Evolutionary conservation across 2,888 invertebrate genomes (phyloP).

Genomic region (Torymus aiolomorphi): DNA sequence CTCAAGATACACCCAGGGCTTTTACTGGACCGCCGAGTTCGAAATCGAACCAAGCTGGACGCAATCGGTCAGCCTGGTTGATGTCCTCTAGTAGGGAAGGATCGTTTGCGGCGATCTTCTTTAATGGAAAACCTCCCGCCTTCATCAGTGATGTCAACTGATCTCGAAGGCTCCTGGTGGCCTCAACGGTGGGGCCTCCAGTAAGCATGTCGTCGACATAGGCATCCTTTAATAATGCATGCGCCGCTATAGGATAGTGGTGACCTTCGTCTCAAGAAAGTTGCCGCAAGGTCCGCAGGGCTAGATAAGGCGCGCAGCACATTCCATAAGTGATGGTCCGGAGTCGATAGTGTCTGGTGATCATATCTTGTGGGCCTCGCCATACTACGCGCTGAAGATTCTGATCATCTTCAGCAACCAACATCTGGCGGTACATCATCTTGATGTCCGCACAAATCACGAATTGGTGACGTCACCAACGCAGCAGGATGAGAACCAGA

Average conservation of each 20-base stretch:
- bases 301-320: constrained; percentile 5
- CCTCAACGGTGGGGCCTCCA: background rate
- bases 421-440: constrained; percentile 5
- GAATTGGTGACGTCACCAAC: background rate
- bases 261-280: constrained; percentile 6
- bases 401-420: background rate
- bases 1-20: background rate
- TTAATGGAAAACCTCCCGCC: too few relatives aligned
- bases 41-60: background rate
- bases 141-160: constrained; percentile 5
- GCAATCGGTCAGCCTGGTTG: background rate
- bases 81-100: background rate
- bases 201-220: constrained; percentile 9
- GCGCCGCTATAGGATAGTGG: background rate
- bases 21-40: background rate
- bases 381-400: constrained; percentile 12
- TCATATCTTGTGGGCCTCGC: background rate
- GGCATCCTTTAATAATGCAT: background rate
- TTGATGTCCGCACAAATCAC: too few relatives aligned
- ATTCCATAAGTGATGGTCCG: constrained; percentile 1
- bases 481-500: background rate
- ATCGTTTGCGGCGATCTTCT: background rate
- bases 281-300: constrained; percentile 6
- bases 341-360: background rate
- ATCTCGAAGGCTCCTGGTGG: background rate